Evolutionary conservation across 1,140 invertebrate species (phyloP), one percentile per base, ranked within the genome.

Genomic region (Magallana angulata): DNA sequence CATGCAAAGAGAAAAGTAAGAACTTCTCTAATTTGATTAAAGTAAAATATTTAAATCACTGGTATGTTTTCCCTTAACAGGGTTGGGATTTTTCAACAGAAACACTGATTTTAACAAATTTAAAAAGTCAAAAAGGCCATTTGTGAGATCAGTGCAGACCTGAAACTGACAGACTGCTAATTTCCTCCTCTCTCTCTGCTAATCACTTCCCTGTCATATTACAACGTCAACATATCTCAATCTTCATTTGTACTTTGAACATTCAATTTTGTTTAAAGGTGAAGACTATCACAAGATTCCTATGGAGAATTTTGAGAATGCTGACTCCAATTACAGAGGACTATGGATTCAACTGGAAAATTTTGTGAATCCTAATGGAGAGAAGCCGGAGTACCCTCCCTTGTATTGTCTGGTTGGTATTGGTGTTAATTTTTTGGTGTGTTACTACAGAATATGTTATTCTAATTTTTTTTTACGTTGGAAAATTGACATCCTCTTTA

Each of bases 231-330:
- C 62, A 68, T 16, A 68, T 68, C 62, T 24, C 62, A 76, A 24
- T 64, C 2, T 85, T 36, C 14, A 58, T 36, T 64, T 81, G 7
- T 76, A 0, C 5, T 14, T 81, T 71, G 58, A 57, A 81, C 24
- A 58, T 59, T 87, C 57, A 36, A 80, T 86, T 83, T 64, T 76
- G 18, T 76, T 30, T 30, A 30, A 4, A 93, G 92, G 92, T 91
- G 92, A 93, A 24, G 89, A 91, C 11, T 92, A 90, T 24, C 93
- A 94, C 86, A 86, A 93, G 85, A 94, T 94, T 57, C 93, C 93
- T 5, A 86, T 93, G 2, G 90, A 91, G 81, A 89, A 88, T 16
- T 93, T 93, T 91, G 92, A 93, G 16, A 18, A 89, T 16, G 91
- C 93, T 11, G 90, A 91, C 57, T 68, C 62, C 11, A 91, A 93